Conservation (phyloP, 2,888 invertebrate species). For the Cataglyphis albicans region DNA sequence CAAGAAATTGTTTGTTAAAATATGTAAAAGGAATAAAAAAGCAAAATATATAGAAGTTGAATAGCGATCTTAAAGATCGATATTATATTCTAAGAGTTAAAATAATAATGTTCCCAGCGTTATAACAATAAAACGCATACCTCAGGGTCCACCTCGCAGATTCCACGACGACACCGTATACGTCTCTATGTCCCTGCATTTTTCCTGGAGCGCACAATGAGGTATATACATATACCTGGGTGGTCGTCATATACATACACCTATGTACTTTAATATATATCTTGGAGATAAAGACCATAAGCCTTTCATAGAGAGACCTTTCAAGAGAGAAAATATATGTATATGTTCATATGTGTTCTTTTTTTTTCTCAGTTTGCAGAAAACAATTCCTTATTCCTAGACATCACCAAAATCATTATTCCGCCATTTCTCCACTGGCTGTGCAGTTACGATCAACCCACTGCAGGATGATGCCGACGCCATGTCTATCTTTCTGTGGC, state of each 20-base stretch:
- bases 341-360: constrained; percentile 14
- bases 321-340: not conserved
- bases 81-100: not conserved
- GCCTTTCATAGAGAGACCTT: constrained; percentile 50
- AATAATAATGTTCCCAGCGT: not conserved
- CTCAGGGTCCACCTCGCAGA: not conserved
- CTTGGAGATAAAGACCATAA: constrained; percentile 59
- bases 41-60: not conserved
- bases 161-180: constrained; percentile 34
- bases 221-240: constrained; percentile 63
- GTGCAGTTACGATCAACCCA: constrained; percentile 63
- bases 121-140: constrained; percentile 13
- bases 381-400: constrained; percentile 68
- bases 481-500: constrained; percentile 61
- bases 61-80: not conserved
- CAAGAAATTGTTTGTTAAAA: constrained; percentile 14
- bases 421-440: constrained; percentile 66
- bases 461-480: constrained; percentile 64
- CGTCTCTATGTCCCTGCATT: constrained; percentile 43
- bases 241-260: constrained; percentile 60
- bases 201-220: constrained; percentile 53
- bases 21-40: not conserved
- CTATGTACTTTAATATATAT: constrained; percentile 56
- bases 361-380: constrained; percentile 42
- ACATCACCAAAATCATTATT: constrained; percentile 67